Conservation (phyloP, 2,797 vertebrate genomes). For the Chelon labrosus region DNA sequence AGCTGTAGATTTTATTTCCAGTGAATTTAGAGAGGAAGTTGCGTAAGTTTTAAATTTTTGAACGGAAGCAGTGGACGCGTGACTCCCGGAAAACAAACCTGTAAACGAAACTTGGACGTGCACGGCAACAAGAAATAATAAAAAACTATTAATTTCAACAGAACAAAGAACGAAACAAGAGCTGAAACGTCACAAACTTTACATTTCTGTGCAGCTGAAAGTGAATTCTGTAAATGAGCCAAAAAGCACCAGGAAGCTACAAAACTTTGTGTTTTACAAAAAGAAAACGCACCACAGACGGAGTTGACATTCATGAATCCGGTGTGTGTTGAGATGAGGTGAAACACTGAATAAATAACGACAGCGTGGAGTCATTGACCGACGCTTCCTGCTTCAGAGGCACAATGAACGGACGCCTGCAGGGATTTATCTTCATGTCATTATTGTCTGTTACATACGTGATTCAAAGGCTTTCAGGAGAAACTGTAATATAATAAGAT, state of each 20-base stretch:
- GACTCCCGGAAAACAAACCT: background rate
- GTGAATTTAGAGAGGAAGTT: conserved; percentile 37
- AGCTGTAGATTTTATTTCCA: conserved; percentile 21
- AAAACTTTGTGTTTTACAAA: conserved; percentile 28
- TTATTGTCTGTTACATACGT: conserved; percentile 14
- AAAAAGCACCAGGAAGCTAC: conserved; percentile 40
- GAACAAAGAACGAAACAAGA: background rate
- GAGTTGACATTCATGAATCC: conserved; percentile 44
- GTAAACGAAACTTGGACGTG: background rate
- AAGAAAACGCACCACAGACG: background rate
- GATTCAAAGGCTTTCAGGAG: conserved; percentile 34
- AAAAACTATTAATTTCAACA: too few species aligned
- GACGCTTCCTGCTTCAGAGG: conserved; percentile 65
- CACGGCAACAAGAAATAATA: conserved; percentile 4
- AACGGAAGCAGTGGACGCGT: conserved; percentile 27
- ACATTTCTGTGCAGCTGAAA: conserved; percentile 48
- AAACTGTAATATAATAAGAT: conserved; percentile 45
- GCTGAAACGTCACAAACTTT: conserved; percentile 22
- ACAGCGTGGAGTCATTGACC: conserved; percentile 6
- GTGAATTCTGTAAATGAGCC: conserved; percentile 18
- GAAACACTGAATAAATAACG: conserved; percentile 56
- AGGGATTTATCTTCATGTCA: conserved; percentile 45
- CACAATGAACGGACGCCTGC: conserved; percentile 57
- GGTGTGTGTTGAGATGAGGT: conserved; percentile 35
- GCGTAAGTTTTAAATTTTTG: background rate